phyloP scores from a whole-genome alignment of 2,888 invertebrate genomes.

The Loripinus fragilis region DNA sequence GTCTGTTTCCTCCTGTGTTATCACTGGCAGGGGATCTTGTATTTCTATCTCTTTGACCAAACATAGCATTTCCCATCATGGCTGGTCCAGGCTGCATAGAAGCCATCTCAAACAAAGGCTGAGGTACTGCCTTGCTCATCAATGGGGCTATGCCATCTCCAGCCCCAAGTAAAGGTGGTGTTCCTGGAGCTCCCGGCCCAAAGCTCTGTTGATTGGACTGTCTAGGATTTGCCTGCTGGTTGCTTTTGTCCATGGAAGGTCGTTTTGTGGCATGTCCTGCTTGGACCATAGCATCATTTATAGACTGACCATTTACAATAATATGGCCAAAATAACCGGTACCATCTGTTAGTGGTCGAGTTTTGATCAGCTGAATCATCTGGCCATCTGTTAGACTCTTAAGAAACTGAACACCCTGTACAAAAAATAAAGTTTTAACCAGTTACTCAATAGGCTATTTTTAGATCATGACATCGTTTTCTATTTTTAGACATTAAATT shows the following conservation, averaged over 20 bases:
- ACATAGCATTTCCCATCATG: conserved; percentile 26
- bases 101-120: neutral
- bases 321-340: conserved; percentile 72
- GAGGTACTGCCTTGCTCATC: neutral
- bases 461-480: too few species aligned
- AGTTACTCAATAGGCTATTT: too few species aligned
- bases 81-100: conserved; percentile 14
- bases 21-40: conserved; percentile 6
- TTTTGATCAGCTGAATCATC: conserved; percentile 59
- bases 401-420: conserved; percentile 68
- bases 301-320: conserved; percentile 58
- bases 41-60: conserved; percentile 3
- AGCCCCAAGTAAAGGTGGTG: conserved; percentile 7
- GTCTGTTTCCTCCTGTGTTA: neutral
- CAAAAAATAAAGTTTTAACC: conserved; percentile 15
- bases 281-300: conserved; percentile 69
- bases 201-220: neutral
- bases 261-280: conserved; percentile 68
- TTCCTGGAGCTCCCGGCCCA: neutral
- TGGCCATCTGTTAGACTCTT: conserved; percentile 66
- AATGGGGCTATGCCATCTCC: neutral
- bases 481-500: too few species aligned
- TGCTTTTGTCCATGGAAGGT: conserved; percentile 56
- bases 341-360: conserved; percentile 65
- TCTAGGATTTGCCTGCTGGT: neutral